Percentiles rank a stretch among this genome's conserved stretches.
Evolutionary conservation across 2,888 invertebrate species (phyloP).

Genomic region (Dasysyrphus tricinctus): DNA sequence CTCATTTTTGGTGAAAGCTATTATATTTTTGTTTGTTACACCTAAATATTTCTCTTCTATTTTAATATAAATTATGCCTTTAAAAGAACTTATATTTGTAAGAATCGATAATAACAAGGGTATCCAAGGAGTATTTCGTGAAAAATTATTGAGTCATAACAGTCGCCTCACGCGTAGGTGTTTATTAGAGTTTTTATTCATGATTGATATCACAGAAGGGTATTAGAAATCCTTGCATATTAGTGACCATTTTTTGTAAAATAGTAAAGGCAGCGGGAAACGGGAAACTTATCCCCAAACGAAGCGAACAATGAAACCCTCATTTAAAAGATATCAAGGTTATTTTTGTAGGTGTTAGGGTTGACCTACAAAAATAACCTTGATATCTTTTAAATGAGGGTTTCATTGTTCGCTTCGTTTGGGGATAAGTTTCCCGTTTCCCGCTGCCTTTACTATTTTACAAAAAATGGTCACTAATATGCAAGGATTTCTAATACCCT

Average conservation of each 20-base stretch:
- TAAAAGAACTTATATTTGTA: neutral
- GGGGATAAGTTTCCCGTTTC: too few species aligned
- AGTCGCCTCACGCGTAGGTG: neutral
- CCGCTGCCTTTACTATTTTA: too few species aligned
- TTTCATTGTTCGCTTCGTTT: too few species aligned
- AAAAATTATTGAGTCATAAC: neutral
- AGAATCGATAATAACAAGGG: slow-evolving; percentile 43
- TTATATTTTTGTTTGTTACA: neutral
- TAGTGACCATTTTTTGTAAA: neutral
- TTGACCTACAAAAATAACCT: neutral
- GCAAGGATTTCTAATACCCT: neutral
- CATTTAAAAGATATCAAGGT: neutral
- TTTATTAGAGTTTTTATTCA: neutral
- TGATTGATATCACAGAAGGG: neutral
- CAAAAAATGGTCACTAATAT: neutral
- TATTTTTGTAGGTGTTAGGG: neutral
- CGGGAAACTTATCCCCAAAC: too few species aligned
- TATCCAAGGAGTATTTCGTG: slow-evolving; percentile 56
- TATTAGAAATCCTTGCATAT: neutral
- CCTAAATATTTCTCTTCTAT: neutral
- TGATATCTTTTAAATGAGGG: neutral
- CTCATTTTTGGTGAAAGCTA: slow-evolving; percentile 54
- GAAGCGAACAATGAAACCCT: too few species aligned
- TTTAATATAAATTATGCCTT: neutral
- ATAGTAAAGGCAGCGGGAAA: too few species aligned